A percentile compares a stretch with the other conserved stretches of the same genome.
Conservation (phyloP, 2,113 vertebrate genomes). For the Formicarius rufipectus region DNA sequence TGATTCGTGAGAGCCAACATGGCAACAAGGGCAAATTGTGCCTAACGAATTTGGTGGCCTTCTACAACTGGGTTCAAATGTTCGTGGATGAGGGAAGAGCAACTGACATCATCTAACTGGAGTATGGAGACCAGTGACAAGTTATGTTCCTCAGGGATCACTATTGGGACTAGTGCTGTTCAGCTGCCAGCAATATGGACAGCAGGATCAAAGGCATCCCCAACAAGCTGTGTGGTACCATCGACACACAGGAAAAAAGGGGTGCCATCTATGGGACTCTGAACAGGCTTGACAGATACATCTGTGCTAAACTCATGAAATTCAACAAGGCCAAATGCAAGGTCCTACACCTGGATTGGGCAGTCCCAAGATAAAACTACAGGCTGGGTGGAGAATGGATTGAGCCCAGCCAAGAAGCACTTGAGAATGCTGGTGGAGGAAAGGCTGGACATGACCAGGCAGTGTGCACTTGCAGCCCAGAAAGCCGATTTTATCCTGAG, state of each 20-base stretch:
- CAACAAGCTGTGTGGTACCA: neutral
- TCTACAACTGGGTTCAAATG: neutral
- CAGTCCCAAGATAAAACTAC: neutral
- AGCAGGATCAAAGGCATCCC: neutral
- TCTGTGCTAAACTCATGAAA: neutral
- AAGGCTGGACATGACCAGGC: neutral
- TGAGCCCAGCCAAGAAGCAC: neutral
- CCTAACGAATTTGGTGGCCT: neutral
- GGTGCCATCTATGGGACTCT: neutral
- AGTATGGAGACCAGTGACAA: neutral
- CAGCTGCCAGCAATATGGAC: neutral
- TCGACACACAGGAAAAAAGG: accelerated
- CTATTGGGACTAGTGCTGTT: neutral
- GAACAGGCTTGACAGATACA: neutral
- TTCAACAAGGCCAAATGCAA: neutral
- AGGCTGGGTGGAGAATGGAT: neutral
- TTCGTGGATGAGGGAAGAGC: neutral
- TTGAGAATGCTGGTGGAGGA: neutral
- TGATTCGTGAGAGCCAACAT: neutral
- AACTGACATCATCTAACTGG: accelerated
- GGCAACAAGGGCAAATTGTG: neutral
- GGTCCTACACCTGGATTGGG: neutral
- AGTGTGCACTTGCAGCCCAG: neutral
- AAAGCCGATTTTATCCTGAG: neutral
- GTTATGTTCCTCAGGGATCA: too few species aligned